These are phyloP conservation scores for Mionectes olivaceus DNA, from an alignment of 2,797 vertebrate genomes.

Conservation along the genomic window DNA sequence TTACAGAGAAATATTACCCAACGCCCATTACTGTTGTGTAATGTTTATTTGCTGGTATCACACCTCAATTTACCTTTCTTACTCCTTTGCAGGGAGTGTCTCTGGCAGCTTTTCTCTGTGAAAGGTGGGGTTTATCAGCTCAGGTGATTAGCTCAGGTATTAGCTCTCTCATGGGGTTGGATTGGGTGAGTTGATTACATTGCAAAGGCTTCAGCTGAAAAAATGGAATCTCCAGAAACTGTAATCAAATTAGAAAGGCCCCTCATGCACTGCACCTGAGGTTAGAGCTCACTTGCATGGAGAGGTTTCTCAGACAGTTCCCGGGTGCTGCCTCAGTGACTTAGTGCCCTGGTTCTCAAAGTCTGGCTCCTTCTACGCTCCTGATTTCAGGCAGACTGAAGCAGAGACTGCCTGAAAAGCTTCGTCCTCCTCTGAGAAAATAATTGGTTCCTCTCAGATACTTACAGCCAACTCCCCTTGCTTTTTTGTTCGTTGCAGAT, in stretches of 20 bases:
- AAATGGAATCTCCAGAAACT: neutral
- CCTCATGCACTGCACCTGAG: rapidly evolving
- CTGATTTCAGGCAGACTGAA: neutral
- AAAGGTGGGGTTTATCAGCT: neutral
- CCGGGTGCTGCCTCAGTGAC: neutral
- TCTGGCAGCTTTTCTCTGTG: neutral
- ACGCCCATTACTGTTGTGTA: rapidly evolving
- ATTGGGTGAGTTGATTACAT: neutral
- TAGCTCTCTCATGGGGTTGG: neutral
- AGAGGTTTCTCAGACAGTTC: neutral
- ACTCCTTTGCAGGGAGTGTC: neutral
- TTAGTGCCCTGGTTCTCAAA: neutral
- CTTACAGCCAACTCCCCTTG: neutral
- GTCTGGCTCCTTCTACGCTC: rapidly evolving
- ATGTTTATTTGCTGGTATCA: neutral
- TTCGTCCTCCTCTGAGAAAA: neutral
- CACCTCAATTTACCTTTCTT: neutral
- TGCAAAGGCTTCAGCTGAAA: neutral
- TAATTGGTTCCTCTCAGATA: rapidly evolving
- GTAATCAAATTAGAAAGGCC: neutral
- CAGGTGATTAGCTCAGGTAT: neutral
- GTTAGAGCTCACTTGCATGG: neutral
- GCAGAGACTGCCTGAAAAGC: neutral
- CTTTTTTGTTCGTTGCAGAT: neutral
- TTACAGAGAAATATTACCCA: neutral